These are phyloP conservation scores for Crotalus horridus DNA, from an alignment of 2,113 vertebrate species.

Conservation along the genomic window DNA sequence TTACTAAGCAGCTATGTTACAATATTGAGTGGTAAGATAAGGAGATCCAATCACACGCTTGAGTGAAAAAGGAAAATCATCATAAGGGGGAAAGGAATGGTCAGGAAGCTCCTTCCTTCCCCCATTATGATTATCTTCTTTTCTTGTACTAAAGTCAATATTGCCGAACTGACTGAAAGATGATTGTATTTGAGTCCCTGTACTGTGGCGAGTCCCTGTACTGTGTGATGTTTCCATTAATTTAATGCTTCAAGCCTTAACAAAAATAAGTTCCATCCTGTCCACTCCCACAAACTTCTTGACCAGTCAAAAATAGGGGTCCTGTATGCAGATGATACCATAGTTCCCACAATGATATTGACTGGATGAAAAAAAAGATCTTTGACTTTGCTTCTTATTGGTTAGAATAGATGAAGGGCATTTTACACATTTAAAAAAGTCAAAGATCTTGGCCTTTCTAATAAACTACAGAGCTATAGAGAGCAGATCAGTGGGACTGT, in stretches of 20 bases:
- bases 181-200: background rate
- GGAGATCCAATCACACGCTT: slow-evolving; percentile 50
- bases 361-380: background rate
- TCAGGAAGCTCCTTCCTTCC: slow-evolving; percentile 40
- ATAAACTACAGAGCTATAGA: background rate
- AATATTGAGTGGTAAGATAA: slow-evolving; percentile 50
- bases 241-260: background rate
- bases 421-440: background rate
- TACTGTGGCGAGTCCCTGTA: background rate
- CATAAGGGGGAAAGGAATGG: slow-evolving; percentile 5
- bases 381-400: background rate
- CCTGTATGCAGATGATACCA: background rate
- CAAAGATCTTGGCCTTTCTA: background rate
- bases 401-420: background rate
- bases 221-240: background rate
- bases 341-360: background rate
- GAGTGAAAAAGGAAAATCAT: slow-evolving; percentile 33
- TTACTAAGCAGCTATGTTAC: slow-evolving; percentile 48
- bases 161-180: background rate
- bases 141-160: background rate
- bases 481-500: background rate
- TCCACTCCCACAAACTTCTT: background rate
- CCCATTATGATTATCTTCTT: slow-evolving; percentile 9
- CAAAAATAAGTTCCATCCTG: background rate
- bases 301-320: background rate